Base-by-base conservation (phyloP, 2,888 invertebrate genomes). In the Drosophila mercatorum region DNA sequence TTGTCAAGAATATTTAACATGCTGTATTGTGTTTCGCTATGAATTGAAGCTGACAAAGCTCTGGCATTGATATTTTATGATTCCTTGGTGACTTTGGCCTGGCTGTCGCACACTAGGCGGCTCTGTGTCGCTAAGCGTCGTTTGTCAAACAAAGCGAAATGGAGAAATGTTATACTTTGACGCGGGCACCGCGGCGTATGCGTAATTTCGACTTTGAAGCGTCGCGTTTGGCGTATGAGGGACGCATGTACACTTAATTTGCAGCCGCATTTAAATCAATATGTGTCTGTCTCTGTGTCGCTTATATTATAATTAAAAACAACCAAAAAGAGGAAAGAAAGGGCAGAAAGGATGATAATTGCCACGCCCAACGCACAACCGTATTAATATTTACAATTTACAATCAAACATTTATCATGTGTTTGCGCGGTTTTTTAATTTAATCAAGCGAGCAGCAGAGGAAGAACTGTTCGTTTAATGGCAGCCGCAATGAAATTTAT, bases 361-460 rank as follows among this genome's bases (percentile, higher is more conserved):
- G 56, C 11, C 47, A 31, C 31, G n/a, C 44, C 47, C 62, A 55
- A 41, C 36, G 57, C 51, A 17, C 51, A 41, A 10, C 38, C 38
- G 59, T 43, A 49, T 63, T 60, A 57, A 67, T 64, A 78, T 67
- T 69, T 58, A 69, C 72, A 63, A 77, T 67, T 72, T 40, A 67
- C 68, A 63, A 67, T 67, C 43, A 68, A 70, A 68, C 61, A 76
- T 80, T 72, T 88, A 72, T 80, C 80, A 71, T 69, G 57, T 63
- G 64, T 72, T 65, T 84, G 68, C 44, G 68, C 41, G 57, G 65
- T 22, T 66, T 77, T 77, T 83, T 78, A 81, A 83, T 84, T 83
- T 78, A 79, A 77, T 77, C 62, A 77, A 77, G 75, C 65, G 62
- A 56, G 47, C 49, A 51, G 28, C 44, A n/a, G 43, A n/a, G 40